A percentile compares a stretch with the other conserved stretches of the same genome.
phyloP scores from a whole-genome alignment of 2,797 vertebrate species.

The Sciaenops ocellatus region DNA sequence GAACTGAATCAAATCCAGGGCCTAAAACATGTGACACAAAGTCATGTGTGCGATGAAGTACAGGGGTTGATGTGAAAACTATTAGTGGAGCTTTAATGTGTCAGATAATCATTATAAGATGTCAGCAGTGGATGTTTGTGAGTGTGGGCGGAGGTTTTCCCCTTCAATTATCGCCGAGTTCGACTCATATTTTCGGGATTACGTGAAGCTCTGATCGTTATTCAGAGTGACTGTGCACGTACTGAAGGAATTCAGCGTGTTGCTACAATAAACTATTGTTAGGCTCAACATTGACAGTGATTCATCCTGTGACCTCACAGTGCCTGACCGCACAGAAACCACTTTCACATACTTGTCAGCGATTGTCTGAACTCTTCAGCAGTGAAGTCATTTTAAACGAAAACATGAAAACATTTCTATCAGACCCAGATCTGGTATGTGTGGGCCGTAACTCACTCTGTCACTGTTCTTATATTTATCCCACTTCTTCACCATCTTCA shows the following conservation, averaged over 20 bases:
- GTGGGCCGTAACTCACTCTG: constrained; percentile 78
- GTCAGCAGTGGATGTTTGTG: neutral
- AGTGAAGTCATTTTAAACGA: neutral
- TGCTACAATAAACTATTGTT: neutral
- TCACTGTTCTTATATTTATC: constrained; percentile 89
- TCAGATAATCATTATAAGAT: neutral
- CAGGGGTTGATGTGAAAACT: neutral
- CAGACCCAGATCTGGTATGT: neutral
- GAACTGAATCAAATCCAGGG: too few relatives aligned
- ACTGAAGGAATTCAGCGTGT: neutral
- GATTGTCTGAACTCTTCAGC: neutral
- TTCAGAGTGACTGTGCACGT: neutral
- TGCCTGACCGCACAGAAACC: neutral
- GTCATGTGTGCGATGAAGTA: neutral
- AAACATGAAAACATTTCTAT: neutral
- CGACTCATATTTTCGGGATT: constrained; percentile 18
- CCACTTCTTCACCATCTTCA: constrained; percentile 94
- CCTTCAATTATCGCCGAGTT: neutral
- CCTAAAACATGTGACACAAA: neutral
- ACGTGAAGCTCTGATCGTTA: neutral
- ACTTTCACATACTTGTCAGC: neutral
- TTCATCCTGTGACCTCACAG: neutral
- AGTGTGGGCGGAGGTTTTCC: neutral
- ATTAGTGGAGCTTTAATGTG: too few relatives aligned
- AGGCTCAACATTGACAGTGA: neutral